Base-by-base conservation (phyloP, 2,888 invertebrate species). In the Synanthedon andrenaeformis region DNA sequence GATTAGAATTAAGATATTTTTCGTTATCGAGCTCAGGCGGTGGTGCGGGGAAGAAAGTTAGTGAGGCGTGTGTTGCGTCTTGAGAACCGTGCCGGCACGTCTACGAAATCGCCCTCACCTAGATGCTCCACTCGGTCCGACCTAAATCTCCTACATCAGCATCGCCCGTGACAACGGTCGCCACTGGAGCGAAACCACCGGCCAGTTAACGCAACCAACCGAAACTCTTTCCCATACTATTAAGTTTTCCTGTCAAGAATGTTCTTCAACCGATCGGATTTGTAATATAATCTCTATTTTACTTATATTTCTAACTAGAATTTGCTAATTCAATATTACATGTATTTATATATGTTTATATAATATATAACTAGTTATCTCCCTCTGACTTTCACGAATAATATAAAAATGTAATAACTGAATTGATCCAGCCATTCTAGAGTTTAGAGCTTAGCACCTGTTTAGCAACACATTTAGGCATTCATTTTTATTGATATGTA, bases 31-130 rank as follows among this genome's bases (percentile, higher is more conserved):
- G 14, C 45, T 45, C 45, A 45, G n/a, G 45, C 69, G 53, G 14
- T 4, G 28, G 45, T 52, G 67, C 60, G 57, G 54, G 51, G 57
- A 45, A 67, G 63, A 57, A 13, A 67, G 63, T 62, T 70, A 77
- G 65, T 69, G 74, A 73, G 67, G 82, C 81, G 76, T 77, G 68
- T 63, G 61, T 59, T 57, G 49, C 51, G 51, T 66, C 65, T 64
- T 74, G 76, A 67, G 78, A 76, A 78, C 67, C 71, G 71, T 77
- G 79, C 69, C 74, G 69, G 54, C 58, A 59, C 57, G 54, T 52
- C 45, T 45, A 45, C 45, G 5, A n/a, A 45, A 45, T 35, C 35
- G 45, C 45, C 45, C 45, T 45, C 45, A 14, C 45, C 45, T 45
- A 45, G 45, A 45, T 45, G 45, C 14, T 45, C 45, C 45, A 45